Evolutionary conservation across 2,888 invertebrate genomes (phyloP).

Genomic region (Aphodius granarius): DNA sequence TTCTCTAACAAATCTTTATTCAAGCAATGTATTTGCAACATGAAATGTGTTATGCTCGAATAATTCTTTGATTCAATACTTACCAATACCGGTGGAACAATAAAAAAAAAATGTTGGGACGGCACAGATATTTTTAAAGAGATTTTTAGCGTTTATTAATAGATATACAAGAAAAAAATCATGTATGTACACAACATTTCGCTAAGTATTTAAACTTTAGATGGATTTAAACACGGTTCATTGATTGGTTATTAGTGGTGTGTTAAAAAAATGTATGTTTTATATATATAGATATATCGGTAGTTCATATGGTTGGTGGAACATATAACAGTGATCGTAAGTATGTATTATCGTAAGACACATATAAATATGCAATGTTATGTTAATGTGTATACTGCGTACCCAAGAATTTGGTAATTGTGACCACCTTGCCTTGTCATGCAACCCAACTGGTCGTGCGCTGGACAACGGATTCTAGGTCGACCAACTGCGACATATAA

Average conservation of each 20-base stretch:
- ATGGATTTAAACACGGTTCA: not conserved
- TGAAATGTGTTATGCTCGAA: too few species aligned
- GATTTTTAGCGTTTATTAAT: not conserved
- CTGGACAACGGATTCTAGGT: not conserved
- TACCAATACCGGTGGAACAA: not conserved
- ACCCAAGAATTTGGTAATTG: not conserved
- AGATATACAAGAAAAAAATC: not conserved
- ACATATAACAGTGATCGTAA: not conserved
- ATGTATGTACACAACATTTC: not conserved
- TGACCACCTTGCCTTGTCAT: not conserved
- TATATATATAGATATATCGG: not conserved
- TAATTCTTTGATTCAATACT: too few species aligned
- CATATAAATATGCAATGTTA: not conserved
- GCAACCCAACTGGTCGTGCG: not conserved
- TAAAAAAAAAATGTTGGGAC: not conserved
- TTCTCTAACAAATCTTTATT: too few species aligned
- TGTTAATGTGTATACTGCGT: not conserved
- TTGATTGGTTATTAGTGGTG: not conserved
- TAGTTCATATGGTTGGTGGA: not conserved
- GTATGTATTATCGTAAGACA: not conserved
- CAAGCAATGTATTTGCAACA: too few species aligned
- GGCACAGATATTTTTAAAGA: not conserved
- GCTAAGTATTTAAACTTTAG: not conserved
- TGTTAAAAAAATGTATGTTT: too few species aligned
- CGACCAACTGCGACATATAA: not conserved